phyloP scores from a whole-genome alignment of 2,113 vertebrate genomes.

The Lepisosteus oculatus region DNA sequence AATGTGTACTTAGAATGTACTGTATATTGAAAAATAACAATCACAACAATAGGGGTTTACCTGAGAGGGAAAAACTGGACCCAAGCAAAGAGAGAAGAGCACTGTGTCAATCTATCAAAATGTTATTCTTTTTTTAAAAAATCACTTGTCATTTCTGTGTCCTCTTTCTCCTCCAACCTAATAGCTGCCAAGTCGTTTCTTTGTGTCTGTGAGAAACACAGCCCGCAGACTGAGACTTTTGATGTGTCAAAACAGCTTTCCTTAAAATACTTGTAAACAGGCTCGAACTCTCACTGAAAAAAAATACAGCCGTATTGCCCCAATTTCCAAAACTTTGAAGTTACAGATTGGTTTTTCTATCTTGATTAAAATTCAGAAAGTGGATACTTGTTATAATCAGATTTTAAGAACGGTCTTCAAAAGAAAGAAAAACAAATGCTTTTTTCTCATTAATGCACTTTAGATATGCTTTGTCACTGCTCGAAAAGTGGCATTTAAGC shows the following conservation, averaged over 20 bases:
- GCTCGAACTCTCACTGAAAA: slow-evolving; percentile 31
- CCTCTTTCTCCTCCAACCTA: slow-evolving; percentile 22
- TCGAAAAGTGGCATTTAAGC: not conserved
- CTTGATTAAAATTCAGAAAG: slow-evolving; percentile 39
- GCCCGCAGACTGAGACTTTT: slow-evolving; percentile 38
- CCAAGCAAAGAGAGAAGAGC: not conserved
- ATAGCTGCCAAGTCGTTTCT: slow-evolving; percentile 35
- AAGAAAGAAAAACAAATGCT: not conserved
- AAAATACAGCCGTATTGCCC: slow-evolving; percentile 36
- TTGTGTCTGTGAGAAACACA: slow-evolving; percentile 44
- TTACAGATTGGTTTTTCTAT: slow-evolving; percentile 20
- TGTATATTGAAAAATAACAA: not conserved
- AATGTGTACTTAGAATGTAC: no score
- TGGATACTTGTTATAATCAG: not conserved
- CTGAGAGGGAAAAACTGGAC: not conserved
- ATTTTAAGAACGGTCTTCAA: not conserved
- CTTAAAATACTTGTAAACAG: slow-evolving; percentile 47
- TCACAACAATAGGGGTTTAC: not conserved
- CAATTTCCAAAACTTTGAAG: slow-evolving; percentile 50
- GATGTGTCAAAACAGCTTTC: slow-evolving; percentile 45
- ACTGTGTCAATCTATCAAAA: not conserved
- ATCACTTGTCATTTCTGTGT: slow-evolving; percentile 18
- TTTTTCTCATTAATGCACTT: not conserved
- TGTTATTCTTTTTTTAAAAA: slow-evolving; percentile 35
- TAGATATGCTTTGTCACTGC: slow-evolving; percentile 4